Evolutionary conservation across 2,113 vertebrate genomes (phyloP).

Genomic region (Pelvicachromis taeniatus): DNA sequence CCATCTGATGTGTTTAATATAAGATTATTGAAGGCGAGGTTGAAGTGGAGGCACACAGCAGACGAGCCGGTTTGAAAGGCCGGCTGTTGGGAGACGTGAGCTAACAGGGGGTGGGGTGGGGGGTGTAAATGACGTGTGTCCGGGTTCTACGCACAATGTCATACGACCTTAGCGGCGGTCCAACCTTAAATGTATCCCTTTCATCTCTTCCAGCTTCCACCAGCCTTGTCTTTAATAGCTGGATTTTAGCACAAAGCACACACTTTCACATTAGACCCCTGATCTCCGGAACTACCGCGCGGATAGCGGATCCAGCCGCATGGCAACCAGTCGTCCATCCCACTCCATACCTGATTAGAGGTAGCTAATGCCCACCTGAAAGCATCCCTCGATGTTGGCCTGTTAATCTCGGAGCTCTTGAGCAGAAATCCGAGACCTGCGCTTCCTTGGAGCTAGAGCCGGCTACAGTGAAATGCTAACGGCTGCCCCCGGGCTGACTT

Average conservation of each 20-base stretch:
- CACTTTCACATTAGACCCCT: not conserved
- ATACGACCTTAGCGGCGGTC: conserved; percentile 57
- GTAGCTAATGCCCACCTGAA: not conserved
- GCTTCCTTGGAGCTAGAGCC: not conserved
- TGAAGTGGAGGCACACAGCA: not conserved
- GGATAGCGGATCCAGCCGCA: not conserved
- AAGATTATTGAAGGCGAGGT: rapidly evolving
- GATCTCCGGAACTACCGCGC: not conserved
- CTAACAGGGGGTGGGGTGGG: not conserved
- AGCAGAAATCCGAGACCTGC: not conserved
- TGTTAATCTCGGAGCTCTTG: not conserved
- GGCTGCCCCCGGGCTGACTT: not conserved
- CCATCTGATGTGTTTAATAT: too few species aligned
- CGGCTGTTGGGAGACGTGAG: not conserved
- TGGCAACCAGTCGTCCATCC: not conserved
- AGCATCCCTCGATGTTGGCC: not conserved
- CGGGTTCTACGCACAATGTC: conserved; percentile 56
- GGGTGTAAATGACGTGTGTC: conserved; percentile 37
- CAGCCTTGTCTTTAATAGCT: not conserved
- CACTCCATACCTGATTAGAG: not conserved
- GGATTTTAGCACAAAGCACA: not conserved
- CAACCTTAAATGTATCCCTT: conserved; percentile 6
- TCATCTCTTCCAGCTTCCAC: not conserved
- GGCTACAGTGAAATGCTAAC: not conserved
- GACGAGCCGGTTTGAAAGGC: not conserved